Base-by-base conservation (phyloP, 2,888 invertebrate genomes). In the Drosophila leonis region DNA sequence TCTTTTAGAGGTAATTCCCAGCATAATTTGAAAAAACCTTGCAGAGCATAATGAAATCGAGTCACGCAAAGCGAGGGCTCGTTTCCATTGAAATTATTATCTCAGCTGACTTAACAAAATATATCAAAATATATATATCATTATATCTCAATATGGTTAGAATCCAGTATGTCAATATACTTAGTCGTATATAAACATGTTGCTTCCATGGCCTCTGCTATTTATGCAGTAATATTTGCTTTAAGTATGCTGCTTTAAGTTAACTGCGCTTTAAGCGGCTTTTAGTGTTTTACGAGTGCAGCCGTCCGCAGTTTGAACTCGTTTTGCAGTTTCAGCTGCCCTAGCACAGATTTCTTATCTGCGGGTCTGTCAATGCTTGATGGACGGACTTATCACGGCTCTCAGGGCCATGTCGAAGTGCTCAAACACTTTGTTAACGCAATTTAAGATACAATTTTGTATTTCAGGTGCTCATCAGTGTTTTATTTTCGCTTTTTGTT, bases 341-440 rank as follows among this genome's bases (percentile, higher is more conserved):
- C 51, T 18, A 1, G 29, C 15, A 15, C 18, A 18, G 31, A 55
- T 51, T 18, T 51, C 37, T 70, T 75, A 55, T 70, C 57, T 65
- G 39, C n/a, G 12, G 18, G 10, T 15, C 46, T 64, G 61, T 29
- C 55, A 69, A 52, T 73, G 64, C 44, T 41, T 24, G 61, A 35
- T 29, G 29, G 12, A 73, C 15, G 29, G 12, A 73, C 15, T 57
- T 56, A 56, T 65, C 52, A 63, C 31, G 20, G 5, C 7, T 54
- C 60, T 77, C 78, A 77, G 44, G 78, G 78, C 65, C 78, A 41
- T 13, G 39, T 15, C 41, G 57, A 60, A 63, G 60, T 52, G 44
- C 44, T 37, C 20, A 62, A 48, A 37, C 49, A 67, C 31, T 64
- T 66, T 61, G 65, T 18, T 37, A 55, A 48, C 65, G 48, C 37